Evolutionary conservation across 2,888 invertebrate species (phyloP), one percentile per base, ranked within the genome.

Genomic region (Lysandra bellargus): DNA sequence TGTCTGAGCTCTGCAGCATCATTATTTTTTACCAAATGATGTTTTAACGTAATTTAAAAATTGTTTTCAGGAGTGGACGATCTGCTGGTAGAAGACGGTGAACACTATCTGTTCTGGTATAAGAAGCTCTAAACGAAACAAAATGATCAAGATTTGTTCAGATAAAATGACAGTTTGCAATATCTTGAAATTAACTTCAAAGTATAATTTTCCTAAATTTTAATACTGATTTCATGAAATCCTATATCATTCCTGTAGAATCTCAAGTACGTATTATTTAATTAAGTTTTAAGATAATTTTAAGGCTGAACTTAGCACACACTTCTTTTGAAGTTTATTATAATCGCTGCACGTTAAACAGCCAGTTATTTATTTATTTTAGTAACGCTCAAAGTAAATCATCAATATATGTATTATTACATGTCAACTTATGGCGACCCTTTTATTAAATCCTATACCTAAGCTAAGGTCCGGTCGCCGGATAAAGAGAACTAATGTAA

Each of bases 81-180:
- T 87, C 93, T 98, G 83, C 95, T 97, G 86, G 97, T 98, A 53
- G 97, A 97, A 92, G 97, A 98, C 85, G 98, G 98, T 33, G 98
- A 98, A 88, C 97, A 98, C 88, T 98, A 98, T 87, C 95, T 98
- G 78, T 98, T 98, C 93, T 98, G 98, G 98, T 98, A 98, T 94
- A 98, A 98, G 95, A 98, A 98, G 92, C 95, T 98, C 93, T 98
- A 97, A 96, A 81, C 33, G 37, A 30, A 76, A 72, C 53, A 44
- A 78, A 74, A 40, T 30, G 17, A 33, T 53, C 33, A 33, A 17
- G 1, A 69, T 14, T 33, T 4, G 14, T 14, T 33, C 69, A 69
- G 37, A 37, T 33, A 23, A 17, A 61, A 61, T 14, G 4, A 7
- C 3, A 49, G 9, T 49, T 49, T 44, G 44, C 7, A 61, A 61